Evolutionary conservation across 2,888 invertebrate species (phyloP), one percentile per base, ranked within the genome.

Genomic region (Allygus modestus): DNA sequence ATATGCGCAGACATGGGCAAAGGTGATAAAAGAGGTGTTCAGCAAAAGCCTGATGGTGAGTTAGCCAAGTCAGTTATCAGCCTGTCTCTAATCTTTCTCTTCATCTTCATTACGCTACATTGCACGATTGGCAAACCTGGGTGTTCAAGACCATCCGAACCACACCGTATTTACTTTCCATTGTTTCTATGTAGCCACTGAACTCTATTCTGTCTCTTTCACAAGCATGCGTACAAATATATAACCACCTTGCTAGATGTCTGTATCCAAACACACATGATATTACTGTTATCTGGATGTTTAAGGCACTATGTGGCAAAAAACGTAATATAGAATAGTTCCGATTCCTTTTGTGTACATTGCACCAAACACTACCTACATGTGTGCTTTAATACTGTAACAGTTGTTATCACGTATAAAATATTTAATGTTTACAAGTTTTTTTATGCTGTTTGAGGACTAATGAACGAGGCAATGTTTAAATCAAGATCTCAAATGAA

Each of bases 1-100:
- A 37, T 79, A 83, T 83, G 83, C 83, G 83, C 75, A 83, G 81
- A 28, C 69, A 85, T 85, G 85, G 85, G 85, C 37, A 85, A 85
- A 85, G 85, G 85, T 37, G 85, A 85, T 65, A 85, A 85, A 65
- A 82, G 85, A 54, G 84, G 84, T 41, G 85, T 83, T 9, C 82
- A 82, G 15, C 85, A 85, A 26, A 85, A 85, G 79, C 82, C 85
- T 81, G 85, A 85, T 26, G 85, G 85, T 85, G 58, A 85, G 85
- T 79, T 2, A 12, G 15, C 41, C 26, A 58, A 58, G 11, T 31
- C 51, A 46, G 41, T 73, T 73, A 77, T 79, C 79, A 79, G 75
- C 9, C 79, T 79, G 79, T 79, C 79, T 77, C n/a, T 51, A 33
- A 31, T 51, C 33, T 73, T 15, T 73, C 51, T 83, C 73, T 73